Evolutionary conservation across 2,888 invertebrate genomes (phyloP), one percentile per base, ranked within the genome.

Genomic region (Panopea generosa): DNA sequence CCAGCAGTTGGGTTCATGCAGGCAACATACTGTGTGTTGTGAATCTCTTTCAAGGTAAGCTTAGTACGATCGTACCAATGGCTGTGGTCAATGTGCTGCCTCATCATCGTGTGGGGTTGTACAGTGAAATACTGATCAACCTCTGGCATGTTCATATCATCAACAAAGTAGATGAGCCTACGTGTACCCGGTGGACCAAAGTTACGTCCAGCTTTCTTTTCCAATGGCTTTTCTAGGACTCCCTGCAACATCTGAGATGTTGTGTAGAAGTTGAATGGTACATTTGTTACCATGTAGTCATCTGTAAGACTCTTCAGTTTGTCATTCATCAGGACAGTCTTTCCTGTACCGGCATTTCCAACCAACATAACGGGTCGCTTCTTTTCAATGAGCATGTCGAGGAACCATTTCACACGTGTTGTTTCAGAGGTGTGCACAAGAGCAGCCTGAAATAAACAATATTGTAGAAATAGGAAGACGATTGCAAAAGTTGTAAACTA

Each of bases 141-240:
- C 94, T 98, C 98, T 0, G 98, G 98, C 98, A 98, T 99, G 91
- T 99, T 99, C 96, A 99, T 96, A 89, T 99, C 98, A 90, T 99
- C 99, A 74, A 99, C 96, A 90, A 98, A 99, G 92, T 98, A 98
- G 76, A 99, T 95, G 50, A 99, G 93, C 0, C 96, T 96, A 93
- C 98, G 98, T 88, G 95, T 98, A 14, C 98, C 98, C 0, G 98
- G 98, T 14, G 98, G 98, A 0, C 98, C 98, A 89, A 96, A 99
- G 93, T 98, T 98, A 81, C 98, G 94, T 6, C 97, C 98, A 7
- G 98, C 98, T 93, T 98, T 99, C 93, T 99, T 99, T 92, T 99
- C 98, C 71, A 99, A 92, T 6, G 98, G 97, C 91, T 97, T 97
- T 91, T 99, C 99, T 67, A 99, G 93, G 63, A 98, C 96, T 22